Conservation (phyloP, 2,797 vertebrate genomes). For the Oceanodroma leucorhoa region DNA sequence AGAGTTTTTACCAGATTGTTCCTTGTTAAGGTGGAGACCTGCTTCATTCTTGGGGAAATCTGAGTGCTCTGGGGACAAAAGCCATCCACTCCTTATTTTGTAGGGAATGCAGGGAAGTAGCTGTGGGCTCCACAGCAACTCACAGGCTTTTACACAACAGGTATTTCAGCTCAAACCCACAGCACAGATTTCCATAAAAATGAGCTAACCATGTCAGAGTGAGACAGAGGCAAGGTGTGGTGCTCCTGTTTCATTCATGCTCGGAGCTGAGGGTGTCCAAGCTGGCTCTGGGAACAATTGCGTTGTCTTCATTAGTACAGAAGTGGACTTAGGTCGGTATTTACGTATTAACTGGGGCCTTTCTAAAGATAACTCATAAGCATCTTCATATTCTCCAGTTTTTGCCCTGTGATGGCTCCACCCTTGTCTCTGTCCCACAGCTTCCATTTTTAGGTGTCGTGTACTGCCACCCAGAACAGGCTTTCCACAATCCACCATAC, state of each 20-base stretch:
- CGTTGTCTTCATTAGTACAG: rapidly evolving
- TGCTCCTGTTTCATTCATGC: background rate
- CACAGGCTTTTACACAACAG: background rate
- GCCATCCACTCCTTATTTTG: background rate
- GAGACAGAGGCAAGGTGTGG: background rate
- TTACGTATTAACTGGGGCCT: background rate
- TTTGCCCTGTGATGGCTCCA: conserved; percentile 68
- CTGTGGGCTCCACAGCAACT: background rate
- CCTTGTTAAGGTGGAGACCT: background rate
- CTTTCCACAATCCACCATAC: conserved; percentile 74
- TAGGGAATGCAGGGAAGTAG: background rate
- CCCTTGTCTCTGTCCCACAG: conserved; percentile 72
- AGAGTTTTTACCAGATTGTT: background rate
- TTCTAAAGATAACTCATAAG: background rate
- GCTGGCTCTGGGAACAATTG: background rate
- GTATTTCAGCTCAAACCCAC: background rate
- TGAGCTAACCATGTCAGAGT: background rate
- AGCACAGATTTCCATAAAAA: background rate
- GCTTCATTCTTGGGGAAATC: background rate
- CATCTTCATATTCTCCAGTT: conserved; percentile 76
- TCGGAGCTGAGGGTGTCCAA: background rate
- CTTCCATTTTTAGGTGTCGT: conserved; percentile 74
- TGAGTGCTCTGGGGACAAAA: background rate
- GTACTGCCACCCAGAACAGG: conserved; percentile 71
- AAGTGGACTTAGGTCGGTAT: background rate